Base-by-base conservation (phyloP, 2,113 vertebrate species). In the Argyrosomus japonicus region DNA sequence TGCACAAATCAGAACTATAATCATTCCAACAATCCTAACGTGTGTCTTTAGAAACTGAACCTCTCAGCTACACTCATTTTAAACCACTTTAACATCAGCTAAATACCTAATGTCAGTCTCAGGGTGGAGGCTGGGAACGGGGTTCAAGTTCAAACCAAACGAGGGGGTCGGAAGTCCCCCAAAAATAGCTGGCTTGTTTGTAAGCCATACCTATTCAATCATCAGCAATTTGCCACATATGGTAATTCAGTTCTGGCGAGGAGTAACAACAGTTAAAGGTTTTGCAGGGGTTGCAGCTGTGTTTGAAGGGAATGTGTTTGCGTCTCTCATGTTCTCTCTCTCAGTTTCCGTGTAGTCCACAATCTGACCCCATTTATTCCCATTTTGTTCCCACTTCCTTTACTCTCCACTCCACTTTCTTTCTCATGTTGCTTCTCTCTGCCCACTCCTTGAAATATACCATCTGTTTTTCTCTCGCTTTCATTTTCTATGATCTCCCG, bases 231-330 rank as follows among this genome's bases (percentile, higher is more conserved):
- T 77, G 63, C 82, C 73, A 69, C 75, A 60, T 50, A 18, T 70
- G 17, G 83, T 84, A 82, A 81, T 68, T 70, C 54, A 82, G 57
- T 75, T 65, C 58, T 75, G 62, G 65, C 45, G 15, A 75, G 27
- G 23, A 84, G 81, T 73, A 67, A 60, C 73, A 48, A 32, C 74
- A 75, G 51, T 79, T 75, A 25, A 65, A 64, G 86, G 91, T 90
- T 91, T 32, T 48, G 15, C 18, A 4, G 47, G 80, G 93, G 86
- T 75, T 78, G 83, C 93, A 95, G 93, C 91, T 96, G 91, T 82
- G 63, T 93, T 91, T 92, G 88, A 67, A 87, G 68, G 88, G 68
- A 77, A 53, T 80, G 93, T 82, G 62, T 79, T 94, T 95, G 93
- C 12, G 25, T 54, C 50, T 45, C 50, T 68, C 27, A 18, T 71